Evolutionary conservation across 2,888 invertebrate genomes (phyloP), one percentile per base, ranked within the genome.

Genomic region (Ganaspis brasiliensis): DNA sequence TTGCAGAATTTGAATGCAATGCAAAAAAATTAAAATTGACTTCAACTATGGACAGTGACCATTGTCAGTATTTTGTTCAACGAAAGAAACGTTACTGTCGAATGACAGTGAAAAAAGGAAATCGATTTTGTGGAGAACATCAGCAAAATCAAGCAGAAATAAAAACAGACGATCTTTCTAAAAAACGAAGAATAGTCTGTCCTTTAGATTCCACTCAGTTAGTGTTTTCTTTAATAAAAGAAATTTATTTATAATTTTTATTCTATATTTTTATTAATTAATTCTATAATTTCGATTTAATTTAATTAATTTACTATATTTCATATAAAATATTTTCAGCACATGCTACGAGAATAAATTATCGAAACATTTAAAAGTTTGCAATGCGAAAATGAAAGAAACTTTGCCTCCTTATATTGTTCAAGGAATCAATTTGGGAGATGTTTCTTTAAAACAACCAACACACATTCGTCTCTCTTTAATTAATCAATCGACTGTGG

Each of bases 161-260:
- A 3, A 72, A 70, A 10, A 79, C 78, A 26, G 83, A 84, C 26
- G 81, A 82, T 73, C 31, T 78, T n/a, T 63, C 74, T 52, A 74
- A 82, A 70, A 63, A 70, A 14, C 83, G 85, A 78, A 86, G 96
- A 74, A 93, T 96, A 79, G 92, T 93, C 24, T 96, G 96, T 84
- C 96, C 96, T 0, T 92, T 96, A 81, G 96, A 96, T 90, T 92
- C 93, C 1, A 95, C 95, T 87, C 96, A 96, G 94, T 95, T 92
- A 90, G 94, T 93, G 67, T 19, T 72, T 24, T 72, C 49, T 73
- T 61, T 70, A 10, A 40, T 52, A 72, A 14, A 45, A 6, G 9
- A n/a, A n/a, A 31, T n/a, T n/a, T n/a, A n/a, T n/a, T n/a, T n/a
- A n/a, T n/a, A n/a, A n/a, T n/a, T n/a, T n/a, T n/a, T n/a, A n/a